phyloP scores from a whole-genome alignment of 2,888 invertebrate genomes.

The Amorpha juglandis region DNA sequence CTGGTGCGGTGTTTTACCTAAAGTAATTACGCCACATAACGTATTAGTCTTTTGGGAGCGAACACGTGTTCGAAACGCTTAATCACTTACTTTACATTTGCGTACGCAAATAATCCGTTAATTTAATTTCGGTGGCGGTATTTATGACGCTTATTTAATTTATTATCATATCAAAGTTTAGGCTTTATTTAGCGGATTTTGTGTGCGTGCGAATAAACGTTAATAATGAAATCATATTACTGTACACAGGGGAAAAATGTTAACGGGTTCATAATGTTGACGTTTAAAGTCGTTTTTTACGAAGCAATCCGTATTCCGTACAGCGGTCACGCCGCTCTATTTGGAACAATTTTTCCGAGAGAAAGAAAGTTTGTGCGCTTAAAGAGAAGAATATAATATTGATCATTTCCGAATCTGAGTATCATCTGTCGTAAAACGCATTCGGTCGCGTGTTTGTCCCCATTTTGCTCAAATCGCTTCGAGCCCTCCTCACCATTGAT shows the following conservation, averaged over 20 bases:
- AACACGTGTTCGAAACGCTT: slow-evolving; percentile 79
- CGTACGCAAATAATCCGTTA: slow-evolving; percentile 80
- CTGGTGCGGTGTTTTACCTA: slow-evolving; percentile 76
- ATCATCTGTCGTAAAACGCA: slow-evolving; percentile 69
- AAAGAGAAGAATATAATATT: slow-evolving; percentile 56
- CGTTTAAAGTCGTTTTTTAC: slow-evolving; percentile 61
- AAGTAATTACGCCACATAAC: slow-evolving; percentile 81
- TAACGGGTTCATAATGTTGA: slow-evolving; percentile 66
- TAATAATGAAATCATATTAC: slow-evolving; percentile 73
- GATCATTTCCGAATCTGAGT: slow-evolving; percentile 65
- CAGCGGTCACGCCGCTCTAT: slow-evolving; percentile 43
- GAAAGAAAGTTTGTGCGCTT: slow-evolving; percentile 34
- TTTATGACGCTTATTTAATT: slow-evolving; percentile 80
- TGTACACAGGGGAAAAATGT: slow-evolving; percentile 67
- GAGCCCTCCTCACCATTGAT: slow-evolving; percentile 72
- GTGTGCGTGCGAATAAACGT: slow-evolving; percentile 74
- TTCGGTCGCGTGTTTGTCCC: slow-evolving; percentile 60
- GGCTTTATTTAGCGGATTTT: slow-evolving; percentile 71
- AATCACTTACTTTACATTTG: slow-evolving; percentile 82
- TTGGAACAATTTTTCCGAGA: slow-evolving; percentile 35
- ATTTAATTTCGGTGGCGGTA: slow-evolving; percentile 77
- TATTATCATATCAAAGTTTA: slow-evolving; percentile 81
- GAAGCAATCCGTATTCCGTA: slow-evolving; percentile 50
- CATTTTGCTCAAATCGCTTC: slow-evolving; percentile 52
- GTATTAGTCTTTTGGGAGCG: slow-evolving; percentile 82